Evolutionary conservation across 2,797 vertebrate species (phyloP), one percentile per base, ranked within the genome.

Genomic region (Tokudaia tokunoshimensis): DNA sequence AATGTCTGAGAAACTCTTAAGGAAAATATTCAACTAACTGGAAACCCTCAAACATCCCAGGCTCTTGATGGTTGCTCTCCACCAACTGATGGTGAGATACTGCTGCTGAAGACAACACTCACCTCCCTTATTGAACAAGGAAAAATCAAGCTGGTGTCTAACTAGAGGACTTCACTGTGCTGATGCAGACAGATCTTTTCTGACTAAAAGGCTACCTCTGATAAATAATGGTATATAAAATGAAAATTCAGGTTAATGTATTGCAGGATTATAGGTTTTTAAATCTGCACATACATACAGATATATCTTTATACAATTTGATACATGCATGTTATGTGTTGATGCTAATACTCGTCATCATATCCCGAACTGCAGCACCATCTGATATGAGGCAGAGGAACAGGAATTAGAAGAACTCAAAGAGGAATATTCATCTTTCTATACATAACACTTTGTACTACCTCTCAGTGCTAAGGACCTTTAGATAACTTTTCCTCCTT

Each of bases 171-270:
- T 83, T 63, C 81, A 83, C 57, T 24, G 1, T 63, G 31, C 81
- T 74, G 65, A n/a, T 31, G 34, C 20, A 6, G 65, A 52, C 57
- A 78, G 11, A 34, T 92, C 31, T 61, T n/a, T 72, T 89, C 72
- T 84, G 34, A 47, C 12, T 67, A 57, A 92, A 70, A 84, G 15
- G n/a, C 50, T 65, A 3, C 5, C 55, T 79, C 52, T 41, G 14
- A 14, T 86, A 80, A 87, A 83, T 22, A 22, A 17, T 86, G 59
- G 79, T 12, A 41, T 90, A 37, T 63, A 37, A 82, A 96, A 96
- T 34, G 55, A 81, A 81, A 97, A 95, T 65, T 78, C 76, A 89
- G 26, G 11, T 13, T 89, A 88, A 92, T 93, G 83, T 90, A 52
- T 88, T 95, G 26, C 31, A 79, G 6, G 15, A 92, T 72, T 88